Percentiles rank a stretch among this genome's conserved stretches.
These are phyloP conservation scores for Heliangelus exortis DNA, from an alignment of 2,797 vertebrate species.

Conservation along the genomic window DNA sequence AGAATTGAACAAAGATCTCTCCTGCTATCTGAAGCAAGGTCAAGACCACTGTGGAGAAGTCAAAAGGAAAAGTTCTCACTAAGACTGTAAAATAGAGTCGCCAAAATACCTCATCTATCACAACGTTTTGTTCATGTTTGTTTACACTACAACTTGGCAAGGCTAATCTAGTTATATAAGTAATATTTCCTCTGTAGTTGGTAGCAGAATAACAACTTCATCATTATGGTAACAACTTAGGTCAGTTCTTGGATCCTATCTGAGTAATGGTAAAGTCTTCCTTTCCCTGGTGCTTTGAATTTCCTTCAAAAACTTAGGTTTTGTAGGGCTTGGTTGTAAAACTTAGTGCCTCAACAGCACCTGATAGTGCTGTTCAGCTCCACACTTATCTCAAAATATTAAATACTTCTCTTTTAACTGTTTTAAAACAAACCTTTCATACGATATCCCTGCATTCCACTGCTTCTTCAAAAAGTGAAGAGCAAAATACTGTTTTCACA, in stretches of 20 bases:
- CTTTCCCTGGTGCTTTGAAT: not conserved
- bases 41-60: not conserved
- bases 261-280: not conserved
- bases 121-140: not conserved
- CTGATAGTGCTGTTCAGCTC: not conserved
- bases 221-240: not conserved
- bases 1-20: not conserved
- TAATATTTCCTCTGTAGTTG: not conserved
- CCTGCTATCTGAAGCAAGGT: not conserved
- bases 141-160: not conserved
- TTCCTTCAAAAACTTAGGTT: not conserved
- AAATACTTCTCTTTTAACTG: not conserved
- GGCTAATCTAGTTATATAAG: not conserved
- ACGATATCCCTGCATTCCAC: not conserved
- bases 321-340: not conserved
- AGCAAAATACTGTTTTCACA: not conserved
- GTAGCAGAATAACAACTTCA: not conserved
- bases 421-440: not conserved
- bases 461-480: not conserved
- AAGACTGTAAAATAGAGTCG: not conserved
- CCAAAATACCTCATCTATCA: not conserved
- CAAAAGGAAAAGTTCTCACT: not conserved
- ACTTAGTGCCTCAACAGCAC: not conserved
- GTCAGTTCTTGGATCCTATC: not conserved
- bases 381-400: not conserved